phyloP scores from a whole-genome alignment of 2,113 vertebrate genomes.

The Cervus canadensis region DNA sequence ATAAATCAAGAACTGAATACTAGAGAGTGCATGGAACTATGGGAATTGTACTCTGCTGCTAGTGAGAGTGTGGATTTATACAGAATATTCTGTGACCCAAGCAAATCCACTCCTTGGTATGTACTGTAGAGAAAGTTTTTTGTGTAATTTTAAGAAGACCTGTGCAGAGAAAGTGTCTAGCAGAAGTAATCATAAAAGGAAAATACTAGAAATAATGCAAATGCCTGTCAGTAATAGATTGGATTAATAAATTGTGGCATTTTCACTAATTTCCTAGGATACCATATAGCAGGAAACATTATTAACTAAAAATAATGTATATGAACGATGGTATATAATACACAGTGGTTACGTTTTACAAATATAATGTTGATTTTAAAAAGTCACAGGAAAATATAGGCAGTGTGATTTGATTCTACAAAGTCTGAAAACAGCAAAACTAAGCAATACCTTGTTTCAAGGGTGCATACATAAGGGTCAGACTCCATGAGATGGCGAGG shows the following conservation, averaged over 20 bases:
- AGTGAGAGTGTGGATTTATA: neutral
- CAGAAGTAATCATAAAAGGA: neutral
- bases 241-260: neutral
- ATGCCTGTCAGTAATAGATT: neutral
- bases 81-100: neutral
- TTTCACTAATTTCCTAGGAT: neutral
- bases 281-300: neutral
- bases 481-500: neutral
- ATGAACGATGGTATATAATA: neutral
- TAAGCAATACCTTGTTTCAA: neutral
- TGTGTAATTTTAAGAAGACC: neutral
- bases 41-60: neutral
- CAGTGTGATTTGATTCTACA: neutral
- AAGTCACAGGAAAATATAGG: neutral
- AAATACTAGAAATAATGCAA: neutral
- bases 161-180: neutral
- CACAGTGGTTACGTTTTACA: neutral
- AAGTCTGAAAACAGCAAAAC: neutral
- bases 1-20: neutral
- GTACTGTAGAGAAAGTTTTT: neutral
- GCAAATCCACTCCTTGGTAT: neutral
- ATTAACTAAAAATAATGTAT: neutral
- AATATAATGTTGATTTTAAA: neutral
- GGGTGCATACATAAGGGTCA: neutral
- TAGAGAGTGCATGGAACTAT: neutral